Percentiles rank a stretch among this genome's conserved stretches.
Conservation (phyloP, 2,113 vertebrate species). For the Ivindomyrus marchei region DNA sequence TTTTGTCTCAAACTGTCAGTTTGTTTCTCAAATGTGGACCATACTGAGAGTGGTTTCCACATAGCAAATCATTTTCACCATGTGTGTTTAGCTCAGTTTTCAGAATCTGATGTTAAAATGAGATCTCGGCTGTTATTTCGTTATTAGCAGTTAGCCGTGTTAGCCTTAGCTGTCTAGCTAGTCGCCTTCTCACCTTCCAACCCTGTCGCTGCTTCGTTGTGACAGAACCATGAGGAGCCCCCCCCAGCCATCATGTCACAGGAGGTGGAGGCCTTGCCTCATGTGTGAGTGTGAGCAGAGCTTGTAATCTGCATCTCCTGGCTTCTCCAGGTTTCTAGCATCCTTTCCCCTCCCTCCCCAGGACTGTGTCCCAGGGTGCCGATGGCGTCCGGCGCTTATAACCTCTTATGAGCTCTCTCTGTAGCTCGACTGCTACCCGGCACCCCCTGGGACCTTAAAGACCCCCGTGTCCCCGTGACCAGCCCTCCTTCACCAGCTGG, state of each 20-base stretch:
- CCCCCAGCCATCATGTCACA: background rate
- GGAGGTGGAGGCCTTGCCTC: background rate
- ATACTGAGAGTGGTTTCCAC: background rate
- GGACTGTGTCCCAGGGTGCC: no score
- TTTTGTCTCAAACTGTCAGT: background rate
- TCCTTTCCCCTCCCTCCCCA: background rate
- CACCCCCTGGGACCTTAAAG: background rate
- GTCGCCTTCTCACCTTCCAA: background rate
- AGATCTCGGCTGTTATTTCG: background rate
- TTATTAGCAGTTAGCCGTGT: background rate
- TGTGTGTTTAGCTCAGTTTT: background rate
- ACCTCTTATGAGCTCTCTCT: background rate
- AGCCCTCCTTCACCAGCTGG: background rate
- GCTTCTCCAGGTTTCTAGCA: background rate
- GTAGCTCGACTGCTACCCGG: background rate
- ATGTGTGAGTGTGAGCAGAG: background rate
- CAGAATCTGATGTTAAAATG: background rate
- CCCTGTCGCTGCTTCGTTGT: background rate
- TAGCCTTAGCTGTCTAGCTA: background rate
- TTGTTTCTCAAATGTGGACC: background rate
- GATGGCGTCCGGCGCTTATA: background rate
- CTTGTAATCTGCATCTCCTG: background rate
- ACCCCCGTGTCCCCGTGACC: background rate
- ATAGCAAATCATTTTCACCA: background rate
- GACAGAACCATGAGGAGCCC: background rate